A percentile compares a stretch with the other conserved stretches of the same genome.
These are phyloP conservation scores for Melanerpes formicivorus DNA, from an alignment of 2,113 vertebrate genomes.

Conservation along the genomic window DNA sequence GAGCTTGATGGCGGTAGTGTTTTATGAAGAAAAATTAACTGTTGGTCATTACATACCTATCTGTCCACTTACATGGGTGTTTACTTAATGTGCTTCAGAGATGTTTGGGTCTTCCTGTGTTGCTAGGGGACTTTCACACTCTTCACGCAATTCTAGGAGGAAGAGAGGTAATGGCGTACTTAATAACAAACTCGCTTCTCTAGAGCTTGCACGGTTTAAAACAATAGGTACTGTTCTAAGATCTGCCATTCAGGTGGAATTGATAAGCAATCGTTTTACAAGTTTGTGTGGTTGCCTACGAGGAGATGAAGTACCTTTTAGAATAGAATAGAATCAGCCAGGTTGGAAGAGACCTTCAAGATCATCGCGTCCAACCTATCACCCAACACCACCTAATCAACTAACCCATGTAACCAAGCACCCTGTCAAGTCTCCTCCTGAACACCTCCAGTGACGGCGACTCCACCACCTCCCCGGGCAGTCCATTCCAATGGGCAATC, in stretches of 20 bases:
- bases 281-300: not conserved
- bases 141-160: accelerated
- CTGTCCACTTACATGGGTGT: accelerated
- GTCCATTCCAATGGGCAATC: too few relatives aligned
- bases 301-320: not conserved
- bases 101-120: accelerated
- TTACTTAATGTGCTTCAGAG: not conserved
- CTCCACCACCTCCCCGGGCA: too few relatives aligned
- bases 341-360: too few relatives aligned
- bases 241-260: not conserved
- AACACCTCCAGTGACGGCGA: too few relatives aligned
- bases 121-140: accelerated
- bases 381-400: too few relatives aligned
- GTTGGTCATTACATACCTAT: not conserved
- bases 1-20: accelerated
- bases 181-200: not conserved
- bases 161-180: too few relatives aligned
- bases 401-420: too few relatives aligned
- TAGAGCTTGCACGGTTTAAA: not conserved
- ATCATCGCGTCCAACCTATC: too few relatives aligned
- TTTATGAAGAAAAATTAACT: not conserved
- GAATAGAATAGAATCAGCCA: too few relatives aligned
- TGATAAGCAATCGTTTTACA: not conserved
- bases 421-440: too few relatives aligned
- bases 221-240: not conserved